These are phyloP conservation scores for Neuroscelio doddi DNA, from an alignment of 2,888 invertebrate species.

Conservation along the genomic window DNA sequence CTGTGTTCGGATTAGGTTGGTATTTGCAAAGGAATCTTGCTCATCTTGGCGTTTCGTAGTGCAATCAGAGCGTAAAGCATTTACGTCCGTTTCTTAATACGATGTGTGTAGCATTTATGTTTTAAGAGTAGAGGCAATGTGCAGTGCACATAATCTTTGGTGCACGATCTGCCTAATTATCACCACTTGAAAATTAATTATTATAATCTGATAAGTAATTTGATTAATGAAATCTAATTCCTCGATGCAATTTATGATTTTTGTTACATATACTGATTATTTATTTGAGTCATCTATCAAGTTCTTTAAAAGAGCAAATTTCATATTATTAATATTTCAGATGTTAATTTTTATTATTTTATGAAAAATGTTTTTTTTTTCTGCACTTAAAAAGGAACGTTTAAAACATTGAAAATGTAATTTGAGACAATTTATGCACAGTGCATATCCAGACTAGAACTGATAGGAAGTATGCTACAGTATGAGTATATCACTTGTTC, in stretches of 20 bases:
- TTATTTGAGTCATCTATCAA: no score
- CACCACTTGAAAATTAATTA: conserved; percentile 42
- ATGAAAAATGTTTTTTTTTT: no score
- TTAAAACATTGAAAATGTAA: conserved; percentile 15
- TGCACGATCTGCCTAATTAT: conserved; percentile 35
- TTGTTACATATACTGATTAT: conserved; percentile 3
- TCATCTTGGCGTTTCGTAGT: conserved; percentile 30
- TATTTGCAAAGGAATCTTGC: conserved; percentile 24
- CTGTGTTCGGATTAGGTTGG: conserved; percentile 6
- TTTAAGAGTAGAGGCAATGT: conserved; percentile 23
- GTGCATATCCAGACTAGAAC: conserved; percentile 5
- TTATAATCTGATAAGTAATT: conserved; percentile 40
- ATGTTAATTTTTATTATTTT: no score
- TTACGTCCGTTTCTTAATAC: conserved; percentile 35
- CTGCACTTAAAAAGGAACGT: neutral
- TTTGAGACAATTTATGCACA: conserved; percentile 18
- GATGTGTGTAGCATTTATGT: conserved; percentile 25
- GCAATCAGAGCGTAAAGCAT: conserved; percentile 43
- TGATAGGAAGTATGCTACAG: conserved; percentile 42
- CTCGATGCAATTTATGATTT: conserved; percentile 9
- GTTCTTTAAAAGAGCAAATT: no score
- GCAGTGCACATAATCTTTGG: conserved; percentile 32
- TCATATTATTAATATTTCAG: no score
- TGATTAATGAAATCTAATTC: conserved; percentile 30
- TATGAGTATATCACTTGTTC: conserved; percentile 48